Evolutionary conservation across 1,140 invertebrate genomes (phyloP), one percentile per base, ranked within the genome.

Genomic region (Aporrectodea caliginosa): DNA sequence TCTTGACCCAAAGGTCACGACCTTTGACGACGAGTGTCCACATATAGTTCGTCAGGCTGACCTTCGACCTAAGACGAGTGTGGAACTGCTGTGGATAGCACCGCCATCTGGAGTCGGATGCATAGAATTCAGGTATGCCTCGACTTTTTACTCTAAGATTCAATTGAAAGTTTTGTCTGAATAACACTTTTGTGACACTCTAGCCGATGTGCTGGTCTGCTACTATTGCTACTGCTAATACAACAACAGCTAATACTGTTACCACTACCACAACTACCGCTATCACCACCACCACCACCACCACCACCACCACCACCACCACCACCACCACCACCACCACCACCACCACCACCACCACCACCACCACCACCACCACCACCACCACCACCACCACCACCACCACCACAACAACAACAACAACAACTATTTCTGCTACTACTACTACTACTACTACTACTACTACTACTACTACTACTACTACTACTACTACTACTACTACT

Each of bases 41-140:
- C 81, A 83, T 32, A 79, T 82, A 29, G 83, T 87, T 22, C 83
- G 84, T 34, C 82, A 83, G 16, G 84, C 85, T 33, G 79, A 83
- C 16, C 84, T 35, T 2, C 78, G 85, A 79, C 83, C 85, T 32
- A 86, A 86, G 77, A 79, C 82, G 16, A 81, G 81, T 27, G 80
- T 86, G 58, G 80, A 79, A 12, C 81, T 86, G n/a, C 30, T 79
- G 34, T 87, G 86, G 86, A 81, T 82, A 58, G 86, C 86, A 14
- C 86, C 86, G 1, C n/a, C 79, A 22, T 69, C 78, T 12, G 82
- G 81, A 0, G 43, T 82, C 1, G 83, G 85, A 16, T 87, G 86
- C 75, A 78, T 87, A 0, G 83, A 85, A 68, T 86, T 87, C 79
- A 85, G 83, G 86, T 86, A 81, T 82, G 86, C n/a, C n/a, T n/a